Evolutionary conservation across 1,140 invertebrate species (phyloP).

Genomic region (Wiebesia pumilae): DNA sequence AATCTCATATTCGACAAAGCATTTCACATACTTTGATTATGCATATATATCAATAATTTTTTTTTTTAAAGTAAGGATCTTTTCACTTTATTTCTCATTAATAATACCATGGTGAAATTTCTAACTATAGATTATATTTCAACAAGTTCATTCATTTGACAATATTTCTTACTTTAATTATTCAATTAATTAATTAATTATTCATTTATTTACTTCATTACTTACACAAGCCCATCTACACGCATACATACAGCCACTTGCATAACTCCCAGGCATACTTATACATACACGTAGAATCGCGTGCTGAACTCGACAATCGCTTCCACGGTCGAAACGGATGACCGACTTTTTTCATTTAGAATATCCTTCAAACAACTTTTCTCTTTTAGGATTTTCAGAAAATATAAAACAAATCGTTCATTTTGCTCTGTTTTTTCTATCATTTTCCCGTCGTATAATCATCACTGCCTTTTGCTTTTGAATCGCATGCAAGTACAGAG

Average conservation of each 20-base stretch:
- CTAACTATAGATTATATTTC: slow-evolving; percentile 54
- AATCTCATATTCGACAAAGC: slow-evolving; percentile 33
- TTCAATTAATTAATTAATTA: slow-evolving; percentile 46
- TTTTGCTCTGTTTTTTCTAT: background rate
- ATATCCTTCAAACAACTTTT: slow-evolving; percentile 33
- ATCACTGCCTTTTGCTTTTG: background rate
- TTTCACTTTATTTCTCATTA: slow-evolving; percentile 36
- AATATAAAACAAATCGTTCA: slow-evolving; percentile 44
- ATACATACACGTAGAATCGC: slow-evolving; percentile 29
- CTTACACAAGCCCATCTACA: slow-evolving; percentile 25
- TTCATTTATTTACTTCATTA: slow-evolving; percentile 47
- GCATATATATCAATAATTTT: slow-evolving; percentile 29
- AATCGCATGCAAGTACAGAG: slow-evolving; percentile 31
- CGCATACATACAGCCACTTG: slow-evolving; percentile 23
- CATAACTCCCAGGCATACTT: slow-evolving; percentile 27
- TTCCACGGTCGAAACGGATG: slow-evolving; percentile 46
- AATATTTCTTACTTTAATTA: slow-evolving; percentile 51
- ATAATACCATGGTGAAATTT: slow-evolving; percentile 50
- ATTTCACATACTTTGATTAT: slow-evolving; percentile 34
- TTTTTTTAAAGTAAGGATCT: slow-evolving; percentile 34
- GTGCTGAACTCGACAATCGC: slow-evolving; percentile 36
- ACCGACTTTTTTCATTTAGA: slow-evolving; percentile 40
- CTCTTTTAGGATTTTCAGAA: slow-evolving; percentile 18
- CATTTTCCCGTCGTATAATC: slow-evolving; percentile 1
- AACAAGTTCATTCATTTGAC: slow-evolving; percentile 53